Evolutionary conservation across 2,797 vertebrate species (phyloP), one percentile per base, ranked within the genome.

Genomic region (Todus mexicanus): DNA sequence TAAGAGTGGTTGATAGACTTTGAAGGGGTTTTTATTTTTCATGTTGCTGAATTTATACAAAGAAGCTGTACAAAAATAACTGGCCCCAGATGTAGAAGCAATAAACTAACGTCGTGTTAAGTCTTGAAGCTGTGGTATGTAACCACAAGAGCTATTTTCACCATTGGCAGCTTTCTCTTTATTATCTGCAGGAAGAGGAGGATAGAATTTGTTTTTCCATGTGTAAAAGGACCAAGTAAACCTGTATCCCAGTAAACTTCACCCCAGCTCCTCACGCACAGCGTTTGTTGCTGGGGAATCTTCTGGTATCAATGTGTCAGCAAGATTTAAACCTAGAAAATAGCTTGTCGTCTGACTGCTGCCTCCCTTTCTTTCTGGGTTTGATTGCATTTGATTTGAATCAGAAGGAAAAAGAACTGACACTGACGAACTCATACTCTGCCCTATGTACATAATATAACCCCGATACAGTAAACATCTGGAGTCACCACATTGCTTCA

Each of bases 401-500:
- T 48, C 12, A 3, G 2, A 75, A 83, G 48, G n/a, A 11, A 43
- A 33, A 23, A 42, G 9, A 47, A n/a, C 10, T 15, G 31, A 21
- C 26, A 15, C 54, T 42, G 29, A 10, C 6, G 18, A 38, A 21
- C 12, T 43, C 16, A 51, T 31, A 54, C 3, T 42, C 50, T 80
- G n/a, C 60, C 27, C 17, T 42, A 0, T 15, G 47, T 68, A 17
- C 11, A 4, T 56, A n/a, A n/a, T 0, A 0, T 75, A 51, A 23
- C 27, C 7, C 10, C 2, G 3, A 3, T 29, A 7, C 38, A 50
- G 42, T 37, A 40, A 79, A 60, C 19, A 2, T 4, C 8, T 25
- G 71, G 70, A 45, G 40, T 73, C 37, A 17, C 31, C 63, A 6
- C 56, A 16, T 78, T 57, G 9, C 23, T 71, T 66, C 20, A 50